Percentiles rank a stretch among this genome's conserved stretches.
phyloP scores from a whole-genome alignment of 2,113 vertebrate genomes.

The Saiga tatarica region DNA sequence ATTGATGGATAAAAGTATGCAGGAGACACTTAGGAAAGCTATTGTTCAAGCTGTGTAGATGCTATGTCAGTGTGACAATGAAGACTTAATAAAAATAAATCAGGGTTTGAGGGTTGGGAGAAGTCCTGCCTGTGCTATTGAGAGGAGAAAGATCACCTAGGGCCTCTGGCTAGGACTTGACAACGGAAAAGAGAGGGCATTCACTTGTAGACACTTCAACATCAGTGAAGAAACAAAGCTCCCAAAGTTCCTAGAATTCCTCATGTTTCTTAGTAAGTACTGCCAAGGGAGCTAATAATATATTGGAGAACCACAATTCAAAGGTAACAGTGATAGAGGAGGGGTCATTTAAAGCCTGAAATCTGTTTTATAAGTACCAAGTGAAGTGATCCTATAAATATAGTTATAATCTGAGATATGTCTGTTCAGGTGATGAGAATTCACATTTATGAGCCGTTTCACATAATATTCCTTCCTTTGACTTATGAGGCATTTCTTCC shows the following conservation, averaged over 20 bases:
- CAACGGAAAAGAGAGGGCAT: not conserved
- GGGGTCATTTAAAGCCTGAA: conserved; percentile 10
- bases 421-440: conserved; percentile 22
- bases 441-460: conserved; percentile 44
- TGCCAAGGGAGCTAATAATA: conserved; percentile 20
- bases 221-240: not conserved
- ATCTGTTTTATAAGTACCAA: conserved; percentile 26
- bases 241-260: not conserved
- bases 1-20: conserved; percentile 42
- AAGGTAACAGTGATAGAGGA: not conserved
- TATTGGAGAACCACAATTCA: conserved; percentile 2
- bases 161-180: not conserved
- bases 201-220: not conserved
- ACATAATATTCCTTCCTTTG: conserved; percentile 16
- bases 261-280: conserved; percentile 7
- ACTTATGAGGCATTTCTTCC: conserved; percentile 34
- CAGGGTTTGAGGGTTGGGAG: not conserved
- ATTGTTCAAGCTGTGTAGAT: conserved; percentile 43
- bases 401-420: conserved; percentile 19
- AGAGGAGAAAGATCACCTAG: conserved; percentile 19
- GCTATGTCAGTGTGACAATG: conserved; percentile 56
- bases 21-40: conserved; percentile 37
- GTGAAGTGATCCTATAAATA: conserved; percentile 40
- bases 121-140: not conserved
- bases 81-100: conserved; percentile 72